A percentile compares a stretch with the other conserved stretches of the same genome.
Evolutionary conservation across 2,113 vertebrate species (phyloP).

Genomic region (Genyomyrus donnyi): DNA sequence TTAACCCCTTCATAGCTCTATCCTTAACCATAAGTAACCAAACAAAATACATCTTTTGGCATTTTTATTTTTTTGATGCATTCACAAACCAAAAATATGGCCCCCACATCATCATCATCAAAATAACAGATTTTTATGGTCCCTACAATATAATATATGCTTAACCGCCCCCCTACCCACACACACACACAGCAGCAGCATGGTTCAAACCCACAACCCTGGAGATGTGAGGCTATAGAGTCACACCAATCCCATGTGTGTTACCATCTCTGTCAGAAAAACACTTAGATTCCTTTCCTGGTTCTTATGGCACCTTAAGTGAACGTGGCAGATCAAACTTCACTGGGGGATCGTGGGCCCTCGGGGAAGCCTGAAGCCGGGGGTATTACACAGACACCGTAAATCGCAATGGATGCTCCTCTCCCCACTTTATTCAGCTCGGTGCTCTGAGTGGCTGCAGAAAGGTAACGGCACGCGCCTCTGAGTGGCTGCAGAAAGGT

Average conservation of each 20-base stretch:
- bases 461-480: background rate
- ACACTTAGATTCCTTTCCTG: background rate
- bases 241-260: background rate
- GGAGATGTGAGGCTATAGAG: background rate
- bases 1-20: background rate
- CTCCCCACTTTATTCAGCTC: background rate
- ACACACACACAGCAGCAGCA: background rate
- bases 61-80: background rate
- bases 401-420: background rate
- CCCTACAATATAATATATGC: background rate
- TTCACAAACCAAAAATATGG: background rate
- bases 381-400: background rate
- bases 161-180: too few species aligned
- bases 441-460: too few species aligned
- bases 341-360: background rate
- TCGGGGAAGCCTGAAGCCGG: background rate
- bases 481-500: too few species aligned
- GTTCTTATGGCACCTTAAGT: background rate
- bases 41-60: background rate
- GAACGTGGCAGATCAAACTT: background rate
- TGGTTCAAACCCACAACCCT: background rate
- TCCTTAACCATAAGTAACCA: background rate
- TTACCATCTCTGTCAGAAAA: background rate
- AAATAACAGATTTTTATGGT: background rate
- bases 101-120: too few species aligned